Evolutionary conservation across 2,113 vertebrate species (phyloP).

Genomic region (Nycticorax nycticorax): DNA sequence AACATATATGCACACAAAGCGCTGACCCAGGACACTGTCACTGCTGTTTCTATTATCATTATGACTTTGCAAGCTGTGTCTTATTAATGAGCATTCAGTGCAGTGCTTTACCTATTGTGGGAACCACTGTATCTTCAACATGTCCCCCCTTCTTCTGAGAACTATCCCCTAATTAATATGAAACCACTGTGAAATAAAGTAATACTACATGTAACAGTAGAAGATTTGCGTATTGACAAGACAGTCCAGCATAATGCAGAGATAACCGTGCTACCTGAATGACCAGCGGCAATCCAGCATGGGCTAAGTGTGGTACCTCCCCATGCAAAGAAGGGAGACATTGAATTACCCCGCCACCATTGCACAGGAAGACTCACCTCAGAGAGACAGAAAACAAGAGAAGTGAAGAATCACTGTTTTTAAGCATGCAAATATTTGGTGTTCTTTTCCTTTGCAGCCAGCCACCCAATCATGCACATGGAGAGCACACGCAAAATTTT

Average conservation of each 20-base stretch:
- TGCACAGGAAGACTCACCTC: background rate
- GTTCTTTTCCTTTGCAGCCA: background rate
- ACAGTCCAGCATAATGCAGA: background rate
- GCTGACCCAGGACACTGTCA: slow-evolving; percentile 53
- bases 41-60: slow-evolving; percentile 55
- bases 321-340: background rate
- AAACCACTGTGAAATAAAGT: background rate
- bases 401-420: background rate
- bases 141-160: background rate
- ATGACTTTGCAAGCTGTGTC: slow-evolving; percentile 22
- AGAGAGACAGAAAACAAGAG: background rate
- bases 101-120: slow-evolving; percentile 39
- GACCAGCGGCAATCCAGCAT: background rate
- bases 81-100: slow-evolving; percentile 62
- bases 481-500: background rate
- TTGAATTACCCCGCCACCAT: background rate
- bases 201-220: background rate
- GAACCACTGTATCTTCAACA: background rate
- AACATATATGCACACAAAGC: slow-evolving; percentile 24
- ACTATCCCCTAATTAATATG: background rate
- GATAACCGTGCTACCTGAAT: background rate
- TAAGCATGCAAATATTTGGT: background rate
- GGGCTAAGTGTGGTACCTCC: background rate
- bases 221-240: background rate
- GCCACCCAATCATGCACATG: no score